phyloP scores from a whole-genome alignment of 2,113 vertebrate genomes.

The Myrmophylax atrothorax region DNA sequence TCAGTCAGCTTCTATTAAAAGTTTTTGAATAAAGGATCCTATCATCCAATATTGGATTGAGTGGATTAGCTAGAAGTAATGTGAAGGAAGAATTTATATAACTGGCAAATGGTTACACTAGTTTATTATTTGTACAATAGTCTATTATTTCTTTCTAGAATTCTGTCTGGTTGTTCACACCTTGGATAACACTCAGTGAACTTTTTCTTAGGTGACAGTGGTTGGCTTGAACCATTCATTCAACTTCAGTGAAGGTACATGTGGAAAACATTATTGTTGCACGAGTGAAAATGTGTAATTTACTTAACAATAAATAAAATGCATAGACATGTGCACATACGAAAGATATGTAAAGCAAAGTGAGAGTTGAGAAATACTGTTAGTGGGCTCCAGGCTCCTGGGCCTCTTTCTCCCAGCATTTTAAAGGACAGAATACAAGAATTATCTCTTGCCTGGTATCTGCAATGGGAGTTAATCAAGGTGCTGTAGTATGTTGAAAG shows the following conservation, averaged over 20 bases:
- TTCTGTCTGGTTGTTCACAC: background rate
- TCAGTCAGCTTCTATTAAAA: background rate
- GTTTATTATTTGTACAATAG: background rate
- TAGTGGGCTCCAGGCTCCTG: background rate
- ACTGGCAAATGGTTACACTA: background rate
- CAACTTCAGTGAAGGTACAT: background rate
- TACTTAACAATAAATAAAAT: background rate
- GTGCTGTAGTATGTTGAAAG: background rate
- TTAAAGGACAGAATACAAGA: background rate
- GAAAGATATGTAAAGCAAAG: background rate
- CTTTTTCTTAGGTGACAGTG: background rate
- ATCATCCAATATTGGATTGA: background rate
- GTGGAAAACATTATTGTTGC: background rate
- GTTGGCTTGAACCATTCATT: background rate
- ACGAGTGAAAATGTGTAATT: background rate
- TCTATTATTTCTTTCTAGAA: background rate
- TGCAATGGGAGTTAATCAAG: background rate
- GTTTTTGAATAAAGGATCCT: background rate
- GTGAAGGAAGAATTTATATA: background rate
- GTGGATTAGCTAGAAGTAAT: background rate
- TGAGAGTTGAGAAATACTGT: background rate
- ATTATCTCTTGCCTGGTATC: background rate
- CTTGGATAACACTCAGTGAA: background rate
- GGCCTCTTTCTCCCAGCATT: background rate
- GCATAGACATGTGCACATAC: fast-evolving